phyloP scores from a whole-genome alignment of 2,888 invertebrate genomes.

The Vandiemenella viatica region DNA sequence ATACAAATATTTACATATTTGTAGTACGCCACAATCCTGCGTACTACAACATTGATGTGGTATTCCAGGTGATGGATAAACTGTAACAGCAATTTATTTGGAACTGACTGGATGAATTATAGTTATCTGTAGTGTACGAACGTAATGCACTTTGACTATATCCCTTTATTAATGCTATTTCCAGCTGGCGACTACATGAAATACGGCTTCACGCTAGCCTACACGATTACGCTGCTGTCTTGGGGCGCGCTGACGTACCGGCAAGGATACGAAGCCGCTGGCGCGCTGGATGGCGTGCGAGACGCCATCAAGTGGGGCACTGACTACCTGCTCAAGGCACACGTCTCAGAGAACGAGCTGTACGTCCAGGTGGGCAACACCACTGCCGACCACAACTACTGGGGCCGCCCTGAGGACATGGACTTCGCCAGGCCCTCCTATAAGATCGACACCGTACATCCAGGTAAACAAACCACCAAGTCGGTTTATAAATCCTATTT shows the following conservation, averaged over 20 bases:
- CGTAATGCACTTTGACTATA: neutral
- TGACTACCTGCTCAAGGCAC: constrained; percentile 25
- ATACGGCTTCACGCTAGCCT: constrained; percentile 20
- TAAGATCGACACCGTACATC: neutral
- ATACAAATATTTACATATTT: too few species aligned
- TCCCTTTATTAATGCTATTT: neutral
- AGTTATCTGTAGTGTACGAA: neutral
- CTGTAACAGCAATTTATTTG: too few species aligned
- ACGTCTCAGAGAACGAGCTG: constrained; percentile 21
- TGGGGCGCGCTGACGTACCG: constrained; percentile 17
- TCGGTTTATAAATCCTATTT: too few species aligned
- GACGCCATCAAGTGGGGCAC: constrained; percentile 25
- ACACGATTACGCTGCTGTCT: constrained; percentile 18
- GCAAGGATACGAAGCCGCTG: constrained; percentile 6
- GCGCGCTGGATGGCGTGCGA: constrained; percentile 18
- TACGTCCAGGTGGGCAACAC: constrained; percentile 26
- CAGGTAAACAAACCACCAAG: too few species aligned
- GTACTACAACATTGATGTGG: too few species aligned
- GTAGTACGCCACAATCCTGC: too few species aligned
- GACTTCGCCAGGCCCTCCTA: constrained; percentile 22
- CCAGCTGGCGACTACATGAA: constrained; percentile 21
- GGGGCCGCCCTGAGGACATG: constrained; percentile 23
- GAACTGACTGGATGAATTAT: too few species aligned
- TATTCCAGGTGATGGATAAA: too few species aligned
- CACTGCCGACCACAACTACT: constrained; percentile 22